Evolutionary conservation across 2,888 invertebrate genomes (phyloP).

Genomic region (Noctua comes): DNA sequence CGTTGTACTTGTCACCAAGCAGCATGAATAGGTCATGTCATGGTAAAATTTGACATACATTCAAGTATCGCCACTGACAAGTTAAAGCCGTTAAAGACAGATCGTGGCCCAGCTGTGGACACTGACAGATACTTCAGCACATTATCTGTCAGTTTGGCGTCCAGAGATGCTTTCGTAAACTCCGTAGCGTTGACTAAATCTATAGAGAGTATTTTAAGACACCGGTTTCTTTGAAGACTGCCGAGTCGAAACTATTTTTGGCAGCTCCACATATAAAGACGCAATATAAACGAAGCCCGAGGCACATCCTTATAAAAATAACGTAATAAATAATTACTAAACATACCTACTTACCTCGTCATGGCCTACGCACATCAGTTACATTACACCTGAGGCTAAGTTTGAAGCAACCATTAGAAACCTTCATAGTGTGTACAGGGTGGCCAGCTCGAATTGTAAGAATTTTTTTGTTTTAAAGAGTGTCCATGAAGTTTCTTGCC

Average conservation of each 20-base stretch:
- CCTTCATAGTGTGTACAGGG: background rate
- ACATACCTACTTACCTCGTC: slow-evolving; percentile 20
- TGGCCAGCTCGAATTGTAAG: background rate
- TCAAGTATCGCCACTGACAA: background rate
- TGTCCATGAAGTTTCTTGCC: background rate
- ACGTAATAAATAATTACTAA: slow-evolving; percentile 37
- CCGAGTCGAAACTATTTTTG: background rate
- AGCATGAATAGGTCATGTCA: background rate
- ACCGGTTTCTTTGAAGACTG: background rate
- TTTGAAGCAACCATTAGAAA: slow-evolving; percentile 14
- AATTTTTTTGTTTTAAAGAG: background rate
- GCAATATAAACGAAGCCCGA: slow-evolving; percentile 20
- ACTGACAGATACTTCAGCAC: background rate
- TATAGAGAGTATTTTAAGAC: background rate
- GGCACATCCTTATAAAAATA: slow-evolving; percentile 28
- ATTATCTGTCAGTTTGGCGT: background rate
- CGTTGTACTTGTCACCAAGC: background rate
- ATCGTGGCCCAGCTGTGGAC: background rate
- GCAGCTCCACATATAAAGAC: background rate
- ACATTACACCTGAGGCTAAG: slow-evolving; percentile 33
- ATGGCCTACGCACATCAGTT: slow-evolving; percentile 40
- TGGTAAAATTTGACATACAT: background rate
- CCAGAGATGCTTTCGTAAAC: background rate
- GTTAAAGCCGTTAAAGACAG: background rate
- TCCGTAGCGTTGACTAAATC: background rate